Evolutionary conservation across 23 tunicate species (phyloP).

Genomic region (Styela clava): DNA sequence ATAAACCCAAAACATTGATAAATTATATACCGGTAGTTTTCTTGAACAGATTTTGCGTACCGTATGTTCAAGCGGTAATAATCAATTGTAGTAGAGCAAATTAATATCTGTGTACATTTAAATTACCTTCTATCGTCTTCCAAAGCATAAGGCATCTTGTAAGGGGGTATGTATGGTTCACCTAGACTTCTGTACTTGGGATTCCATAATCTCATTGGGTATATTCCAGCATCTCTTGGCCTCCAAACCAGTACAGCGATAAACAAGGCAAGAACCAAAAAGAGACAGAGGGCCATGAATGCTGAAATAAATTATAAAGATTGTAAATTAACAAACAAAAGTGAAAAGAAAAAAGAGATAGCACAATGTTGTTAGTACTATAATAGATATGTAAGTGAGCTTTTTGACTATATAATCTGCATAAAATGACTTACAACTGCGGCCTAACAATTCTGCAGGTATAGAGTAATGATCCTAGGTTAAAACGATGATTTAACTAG

Average conservation of each 20-base stretch:
- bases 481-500: no score
- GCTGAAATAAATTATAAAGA: conserved; percentile 1
- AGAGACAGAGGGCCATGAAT: conserved; percentile 50
- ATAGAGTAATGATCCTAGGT: no score
- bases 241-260: conserved; percentile 86
- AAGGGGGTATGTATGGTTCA: conserved; percentile 78
- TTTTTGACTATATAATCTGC: no score
- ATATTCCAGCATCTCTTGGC: conserved; percentile 91
- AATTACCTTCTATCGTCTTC: conserved; percentile 35
- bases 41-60: no score
- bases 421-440: no score
- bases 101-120: no score
- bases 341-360: neutral
- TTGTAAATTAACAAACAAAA: neutral
- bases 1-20: no score
- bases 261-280: conserved; percentile 57
- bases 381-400: no score
- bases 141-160: conserved; percentile 17
- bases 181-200: conserved; percentile 87
- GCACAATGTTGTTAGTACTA: no score
- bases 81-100: no score
- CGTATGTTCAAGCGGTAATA: no score
- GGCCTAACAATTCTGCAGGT: neutral
- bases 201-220: conserved; percentile 95
- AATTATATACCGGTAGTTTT: no score